Evolutionary conservation across 2,113 vertebrate species (phyloP).

Genomic region (Neoarius graeffei): DNA sequence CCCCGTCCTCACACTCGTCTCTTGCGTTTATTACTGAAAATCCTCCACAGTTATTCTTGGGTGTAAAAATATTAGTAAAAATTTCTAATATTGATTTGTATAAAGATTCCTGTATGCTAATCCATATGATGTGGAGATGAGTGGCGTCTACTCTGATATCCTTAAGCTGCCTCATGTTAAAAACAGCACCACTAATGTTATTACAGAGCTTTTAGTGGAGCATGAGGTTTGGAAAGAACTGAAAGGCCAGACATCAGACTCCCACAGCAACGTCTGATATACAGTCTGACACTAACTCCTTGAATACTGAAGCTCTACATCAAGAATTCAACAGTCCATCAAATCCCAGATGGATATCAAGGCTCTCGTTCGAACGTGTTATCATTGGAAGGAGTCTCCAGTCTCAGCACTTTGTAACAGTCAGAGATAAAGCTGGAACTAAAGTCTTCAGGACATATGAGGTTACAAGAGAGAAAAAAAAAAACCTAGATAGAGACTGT

Average conservation of each 20-base stretch:
- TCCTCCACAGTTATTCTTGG: no score
- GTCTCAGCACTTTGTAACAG: neutral
- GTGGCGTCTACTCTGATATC: neutral
- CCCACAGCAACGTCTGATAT: slow-evolving; percentile 51
- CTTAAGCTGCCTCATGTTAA: slow-evolving; percentile 18
- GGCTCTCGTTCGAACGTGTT: neutral
- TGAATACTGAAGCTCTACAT: neutral
- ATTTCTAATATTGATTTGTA: neutral
- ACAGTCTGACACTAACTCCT: neutral
- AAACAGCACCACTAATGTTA: slow-evolving; percentile 65
- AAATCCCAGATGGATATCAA: neutral
- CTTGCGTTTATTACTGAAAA: neutral
- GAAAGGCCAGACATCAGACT: slow-evolving; percentile 44
- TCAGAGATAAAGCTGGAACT: neutral
- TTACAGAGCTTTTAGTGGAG: slow-evolving; percentile 63
- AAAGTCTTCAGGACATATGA: neutral
- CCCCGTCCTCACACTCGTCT: neutral
- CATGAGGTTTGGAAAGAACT: slow-evolving; percentile 61
- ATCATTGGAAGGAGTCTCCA: neutral
- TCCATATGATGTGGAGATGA: slow-evolving; percentile 47
- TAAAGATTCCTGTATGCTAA: neutral
- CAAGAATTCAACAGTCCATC: neutral
- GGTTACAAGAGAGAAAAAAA: neutral
- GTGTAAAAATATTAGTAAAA: neutral
- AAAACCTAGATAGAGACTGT: no score